phyloP scores from a whole-genome alignment of 2,113 vertebrate genomes.

The Eptesicus fuscus region DNA sequence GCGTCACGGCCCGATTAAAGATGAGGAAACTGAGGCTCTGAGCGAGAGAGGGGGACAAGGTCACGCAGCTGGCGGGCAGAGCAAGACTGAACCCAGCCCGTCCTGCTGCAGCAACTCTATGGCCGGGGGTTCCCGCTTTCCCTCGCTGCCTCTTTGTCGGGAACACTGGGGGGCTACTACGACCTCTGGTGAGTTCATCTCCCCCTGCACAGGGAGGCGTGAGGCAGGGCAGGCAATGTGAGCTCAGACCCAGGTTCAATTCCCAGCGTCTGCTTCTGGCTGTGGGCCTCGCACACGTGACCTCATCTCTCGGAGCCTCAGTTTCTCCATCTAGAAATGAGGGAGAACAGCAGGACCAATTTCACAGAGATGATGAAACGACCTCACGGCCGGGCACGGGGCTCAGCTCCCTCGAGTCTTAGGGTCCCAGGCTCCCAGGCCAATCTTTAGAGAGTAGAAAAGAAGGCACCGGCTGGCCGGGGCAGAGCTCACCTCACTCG shows the following conservation, averaged over 20 bases:
- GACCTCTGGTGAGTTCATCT: neutral
- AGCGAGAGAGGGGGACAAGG: neutral
- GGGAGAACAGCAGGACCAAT: neutral
- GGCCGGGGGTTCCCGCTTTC: neutral
- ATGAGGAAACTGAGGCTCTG: neutral
- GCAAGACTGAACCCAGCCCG: neutral
- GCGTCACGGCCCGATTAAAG: rapidly evolving
- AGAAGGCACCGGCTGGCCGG: rapidly evolving
- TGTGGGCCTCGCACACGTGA: neutral
- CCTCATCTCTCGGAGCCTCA: neutral
- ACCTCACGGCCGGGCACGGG: neutral
- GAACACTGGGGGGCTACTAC: neutral
- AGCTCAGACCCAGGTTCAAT: neutral
- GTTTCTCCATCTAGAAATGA: neutral
- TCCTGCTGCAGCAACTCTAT: no score
- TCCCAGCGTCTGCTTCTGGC: neutral
- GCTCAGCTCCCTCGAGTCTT: neutral
- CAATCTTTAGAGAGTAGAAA: neutral
- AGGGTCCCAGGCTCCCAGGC: neutral
- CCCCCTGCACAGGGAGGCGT: neutral
- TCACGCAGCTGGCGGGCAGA: rapidly evolving
- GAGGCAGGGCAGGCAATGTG: no score
- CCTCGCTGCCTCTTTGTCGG: rapidly evolving
- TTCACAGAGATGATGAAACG: neutral
- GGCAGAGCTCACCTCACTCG: neutral